These are phyloP conservation scores for Serranus cabrilla DNA, from an alignment of 2,797 vertebrate genomes.

Conservation along the genomic window DNA sequence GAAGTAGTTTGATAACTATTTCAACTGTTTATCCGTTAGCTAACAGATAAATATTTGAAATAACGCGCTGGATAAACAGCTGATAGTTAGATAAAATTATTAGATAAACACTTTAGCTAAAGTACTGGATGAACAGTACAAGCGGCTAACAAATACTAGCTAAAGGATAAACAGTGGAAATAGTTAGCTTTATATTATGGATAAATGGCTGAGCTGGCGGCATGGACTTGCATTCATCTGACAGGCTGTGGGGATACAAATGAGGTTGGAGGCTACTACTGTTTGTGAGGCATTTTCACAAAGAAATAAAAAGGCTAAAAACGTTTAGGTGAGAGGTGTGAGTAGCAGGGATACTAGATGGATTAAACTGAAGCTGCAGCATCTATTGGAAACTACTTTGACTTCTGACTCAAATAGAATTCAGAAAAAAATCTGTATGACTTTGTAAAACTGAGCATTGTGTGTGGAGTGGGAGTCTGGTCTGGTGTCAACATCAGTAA, in stretches of 20 bases:
- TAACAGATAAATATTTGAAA: too few relatives aligned
- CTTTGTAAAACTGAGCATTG: not conserved
- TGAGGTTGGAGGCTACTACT: not conserved
- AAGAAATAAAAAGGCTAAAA: not conserved
- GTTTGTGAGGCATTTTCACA: not conserved
- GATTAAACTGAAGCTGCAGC: not conserved
- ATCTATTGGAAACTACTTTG: not conserved
- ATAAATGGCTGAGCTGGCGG: not conserved
- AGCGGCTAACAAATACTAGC: not conserved
- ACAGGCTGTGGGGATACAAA: not conserved
- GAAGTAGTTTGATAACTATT: too few relatives aligned
- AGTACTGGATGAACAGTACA: not conserved
- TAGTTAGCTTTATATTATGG: not conserved
- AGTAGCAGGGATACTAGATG: not conserved
- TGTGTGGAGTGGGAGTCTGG: not conserved
- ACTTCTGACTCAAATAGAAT: constrained; percentile 15
- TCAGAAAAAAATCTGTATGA: not conserved
- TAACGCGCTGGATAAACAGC: too few relatives aligned
- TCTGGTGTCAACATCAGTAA: not conserved
- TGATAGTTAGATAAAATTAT: too few relatives aligned
- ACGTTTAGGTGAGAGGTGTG: not conserved
- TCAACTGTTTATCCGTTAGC: too few relatives aligned
- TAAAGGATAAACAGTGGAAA: not conserved
- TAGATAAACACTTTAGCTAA: not conserved
- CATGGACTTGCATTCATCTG: not conserved